phyloP scores from a whole-genome alignment of 2,888 invertebrate species.

The Megalurothrips usitatus region DNA sequence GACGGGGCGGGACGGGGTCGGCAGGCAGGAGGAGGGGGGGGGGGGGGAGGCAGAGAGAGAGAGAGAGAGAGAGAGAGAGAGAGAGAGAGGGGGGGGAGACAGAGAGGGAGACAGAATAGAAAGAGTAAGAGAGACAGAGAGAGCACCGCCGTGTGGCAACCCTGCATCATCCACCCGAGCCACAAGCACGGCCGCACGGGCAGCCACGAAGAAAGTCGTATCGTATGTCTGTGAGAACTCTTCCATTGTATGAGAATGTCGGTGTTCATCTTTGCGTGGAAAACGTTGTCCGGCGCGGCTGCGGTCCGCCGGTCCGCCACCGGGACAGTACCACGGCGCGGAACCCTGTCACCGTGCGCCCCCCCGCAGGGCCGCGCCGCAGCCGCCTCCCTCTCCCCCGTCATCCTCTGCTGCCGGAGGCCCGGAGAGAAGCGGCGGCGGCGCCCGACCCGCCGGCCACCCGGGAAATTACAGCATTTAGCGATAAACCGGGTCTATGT shows the following conservation, averaged over 20 bases:
- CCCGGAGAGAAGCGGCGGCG: background rate
- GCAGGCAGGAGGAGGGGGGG: background rate
- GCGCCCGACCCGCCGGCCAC: background rate
- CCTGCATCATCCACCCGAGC: background rate
- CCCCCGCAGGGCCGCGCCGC: background rate
- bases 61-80: background rate
- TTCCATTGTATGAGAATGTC: too few relatives aligned
- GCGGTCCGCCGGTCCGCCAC: too few relatives aligned
- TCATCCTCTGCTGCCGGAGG: too few relatives aligned
- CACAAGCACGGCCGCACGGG: background rate
- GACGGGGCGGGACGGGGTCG: background rate
- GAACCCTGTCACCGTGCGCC: background rate
- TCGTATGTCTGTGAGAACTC: too few relatives aligned
- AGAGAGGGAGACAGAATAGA: background rate
- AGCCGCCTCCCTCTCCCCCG: background rate
- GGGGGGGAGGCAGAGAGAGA: background rate
- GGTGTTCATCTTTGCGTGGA: too few relatives aligned
- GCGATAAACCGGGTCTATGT: constrained; percentile 24
- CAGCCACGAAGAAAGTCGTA: too few relatives aligned
- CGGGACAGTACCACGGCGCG: too few relatives aligned
- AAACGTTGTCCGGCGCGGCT: too few relatives aligned
- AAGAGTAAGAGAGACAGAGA: too few relatives aligned
- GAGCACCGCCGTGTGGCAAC: background rate
- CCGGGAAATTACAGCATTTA: constrained; percentile 26
- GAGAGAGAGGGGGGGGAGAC: background rate